Conservation (phyloP, 2,113 vertebrate species). For the Nibea coibor region DNA sequence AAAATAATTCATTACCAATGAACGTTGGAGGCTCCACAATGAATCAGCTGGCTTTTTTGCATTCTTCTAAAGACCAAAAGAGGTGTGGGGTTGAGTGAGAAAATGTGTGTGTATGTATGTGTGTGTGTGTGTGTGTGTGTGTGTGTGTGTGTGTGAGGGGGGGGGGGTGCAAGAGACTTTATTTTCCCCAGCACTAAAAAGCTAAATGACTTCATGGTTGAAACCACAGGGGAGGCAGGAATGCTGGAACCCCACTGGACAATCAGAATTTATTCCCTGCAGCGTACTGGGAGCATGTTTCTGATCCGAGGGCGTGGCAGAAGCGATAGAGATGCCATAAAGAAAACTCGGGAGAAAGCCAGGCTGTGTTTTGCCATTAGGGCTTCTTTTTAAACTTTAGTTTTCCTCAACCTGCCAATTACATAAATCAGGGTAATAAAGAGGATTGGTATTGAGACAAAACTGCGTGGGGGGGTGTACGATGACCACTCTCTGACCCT, state of each 20-base stretch:
- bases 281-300: slow-evolving; percentile 70
- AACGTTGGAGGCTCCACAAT: slow-evolving; percentile 84
- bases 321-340: slow-evolving; percentile 49
- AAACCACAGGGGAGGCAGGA: slow-evolving; percentile 86
- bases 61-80: slow-evolving; percentile 70
- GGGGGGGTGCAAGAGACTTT: background rate
- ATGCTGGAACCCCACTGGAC: slow-evolving; percentile 76
- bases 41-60: slow-evolving; percentile 85
- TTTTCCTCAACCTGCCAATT: slow-evolving; percentile 89
- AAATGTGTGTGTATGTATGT: slow-evolving; percentile 62
- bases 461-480: slow-evolving; percentile 74
- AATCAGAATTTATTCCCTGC: slow-evolving; percentile 90
- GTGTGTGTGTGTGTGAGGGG: too few species aligned
- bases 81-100: slow-evolving; percentile 82
- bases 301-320: slow-evolving; percentile 65
- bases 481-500: slow-evolving; percentile 95
- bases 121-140: slow-evolving; percentile 5
- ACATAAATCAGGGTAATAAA: slow-evolving; percentile 96
- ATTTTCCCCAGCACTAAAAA: slow-evolving; percentile 18
- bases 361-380: slow-evolving; percentile 82
- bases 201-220: slow-evolving; percentile 87
- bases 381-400: slow-evolving; percentile 63
- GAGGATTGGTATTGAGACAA: slow-evolving; percentile 84
- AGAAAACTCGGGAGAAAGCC: slow-evolving; percentile 73
- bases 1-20: slow-evolving; percentile 87